Percentiles rank a stretch among this genome's conserved stretches.
These are phyloP conservation scores for Lepus americanus DNA, from an alignment of 2,113 vertebrate species.

Conservation along the genomic window DNA sequence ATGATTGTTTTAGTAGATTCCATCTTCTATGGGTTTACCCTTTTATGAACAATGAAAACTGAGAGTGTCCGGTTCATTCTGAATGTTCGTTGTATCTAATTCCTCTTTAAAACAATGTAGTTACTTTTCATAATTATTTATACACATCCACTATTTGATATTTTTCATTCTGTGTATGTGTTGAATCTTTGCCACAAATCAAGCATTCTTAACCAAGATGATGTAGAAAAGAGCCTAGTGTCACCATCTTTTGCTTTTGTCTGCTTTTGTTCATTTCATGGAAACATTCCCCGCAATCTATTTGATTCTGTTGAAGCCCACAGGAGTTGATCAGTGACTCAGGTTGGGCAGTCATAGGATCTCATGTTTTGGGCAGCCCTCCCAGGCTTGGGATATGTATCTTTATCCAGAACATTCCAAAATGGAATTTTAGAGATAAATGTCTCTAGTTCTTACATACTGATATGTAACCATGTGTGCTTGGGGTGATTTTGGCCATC, in stretches of 20 bases:
- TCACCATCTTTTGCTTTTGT: background rate
- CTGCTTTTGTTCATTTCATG: background rate
- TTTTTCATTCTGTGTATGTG: background rate
- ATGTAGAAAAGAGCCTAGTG: background rate
- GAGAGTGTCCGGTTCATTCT: accelerated
- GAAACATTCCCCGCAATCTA: accelerated
- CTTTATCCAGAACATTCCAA: background rate
- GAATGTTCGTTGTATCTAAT: background rate
- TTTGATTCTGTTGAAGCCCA: background rate
- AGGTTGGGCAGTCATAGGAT: too few species aligned
- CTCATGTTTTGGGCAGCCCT: accelerated
- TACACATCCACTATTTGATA: too few species aligned
- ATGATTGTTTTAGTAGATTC: too few species aligned
- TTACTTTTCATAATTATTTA: background rate
- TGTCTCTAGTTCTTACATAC: background rate
- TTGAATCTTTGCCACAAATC: background rate
- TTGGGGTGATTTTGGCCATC: background rate
- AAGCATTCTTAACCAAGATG: background rate
- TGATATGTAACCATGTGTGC: background rate
- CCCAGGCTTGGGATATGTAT: background rate
- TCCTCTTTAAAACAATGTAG: background rate
- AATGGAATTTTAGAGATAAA: background rate
- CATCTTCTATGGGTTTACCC: too few species aligned
- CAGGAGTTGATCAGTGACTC: background rate
- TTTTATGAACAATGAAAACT: background rate